Evolutionary conservation across 1,140 invertebrate species (phyloP), one percentile per base, ranked within the genome.

Genomic region (Bactericera cockerelli): DNA sequence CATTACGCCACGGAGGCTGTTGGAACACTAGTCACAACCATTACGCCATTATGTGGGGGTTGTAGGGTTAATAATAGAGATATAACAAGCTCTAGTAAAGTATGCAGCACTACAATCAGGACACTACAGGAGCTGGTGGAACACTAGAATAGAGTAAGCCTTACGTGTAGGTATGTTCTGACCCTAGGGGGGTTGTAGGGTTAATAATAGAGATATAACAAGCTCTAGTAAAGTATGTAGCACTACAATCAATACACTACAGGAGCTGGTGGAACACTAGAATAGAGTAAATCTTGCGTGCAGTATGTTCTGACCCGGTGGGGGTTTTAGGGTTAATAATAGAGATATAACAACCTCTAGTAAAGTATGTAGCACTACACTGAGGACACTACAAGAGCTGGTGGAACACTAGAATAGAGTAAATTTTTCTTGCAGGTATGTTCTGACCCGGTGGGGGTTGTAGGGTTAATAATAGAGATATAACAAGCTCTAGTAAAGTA

Each of bases 231-330:
- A n/a, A n/a, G 94, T 96, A 33, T 79, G 94, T 63, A 80, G 94
- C 70, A 95, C 92, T 62, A 95, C 93, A 57, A 98, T 99, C 76
- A 77, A 83, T 65, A 96, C 91, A 24, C 77, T 99, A 42, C 89
- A 94, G 71, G 94, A 98, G 72, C 80, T 99, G 2, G 93, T 98
- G 1, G 90, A 95, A 68, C 93, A 99, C 74, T 99, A 99, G 72
- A 93, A 86, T 70, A 85, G 38, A 84, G 87, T 70, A 93, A 96
- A 72, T 88, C 94, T 24, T 98, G 93, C 75, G 86, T 95, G 65
- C 92, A 96, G 91, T 95, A 75, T 76, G 76, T 59, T 39, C 0
- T 19, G 33, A 16, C 33, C 10, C 16, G 16, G 10, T 36, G 33
- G 33, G 33, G 33, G 10, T 36, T 36, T 16, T 11, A 16, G 33